A percentile compares a stretch with the other conserved stretches of the same genome.
Evolutionary conservation across 2,113 vertebrate species (phyloP).

Genomic region (Penelope pileata): DNA sequence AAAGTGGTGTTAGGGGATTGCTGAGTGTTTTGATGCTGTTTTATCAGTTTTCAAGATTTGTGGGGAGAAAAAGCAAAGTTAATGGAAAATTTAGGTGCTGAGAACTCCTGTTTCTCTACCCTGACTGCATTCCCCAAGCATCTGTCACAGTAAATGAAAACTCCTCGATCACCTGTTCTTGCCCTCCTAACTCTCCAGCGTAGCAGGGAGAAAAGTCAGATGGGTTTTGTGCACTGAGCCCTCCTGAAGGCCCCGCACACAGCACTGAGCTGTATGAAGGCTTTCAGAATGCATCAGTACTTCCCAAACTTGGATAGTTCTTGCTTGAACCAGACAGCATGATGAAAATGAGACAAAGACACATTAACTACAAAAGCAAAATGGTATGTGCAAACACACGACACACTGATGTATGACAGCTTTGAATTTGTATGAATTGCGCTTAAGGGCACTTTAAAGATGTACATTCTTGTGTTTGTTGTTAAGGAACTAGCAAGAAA

Average conservation of each 20-base stretch:
- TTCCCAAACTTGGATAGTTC: background rate
- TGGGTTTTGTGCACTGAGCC: background rate
- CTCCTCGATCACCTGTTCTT: background rate
- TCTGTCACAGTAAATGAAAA: rapidly evolving
- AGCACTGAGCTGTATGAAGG: rapidly evolving
- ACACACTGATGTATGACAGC: background rate
- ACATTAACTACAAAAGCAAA: background rate
- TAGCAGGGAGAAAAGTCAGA: background rate
- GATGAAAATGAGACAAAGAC: constrained; percentile 3
- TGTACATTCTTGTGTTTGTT: background rate
- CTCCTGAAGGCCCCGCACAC: rapidly evolving
- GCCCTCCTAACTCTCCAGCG: rapidly evolving
- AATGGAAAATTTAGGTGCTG: background rate
- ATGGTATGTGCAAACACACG: background rate
- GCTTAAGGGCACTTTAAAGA: constrained; percentile 59
- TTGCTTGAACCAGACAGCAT: background rate
- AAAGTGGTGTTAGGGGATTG: background rate
- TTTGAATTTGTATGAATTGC: background rate
- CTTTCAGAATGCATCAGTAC: rapidly evolving
- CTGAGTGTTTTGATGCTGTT: background rate
- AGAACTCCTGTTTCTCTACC: rapidly evolving
- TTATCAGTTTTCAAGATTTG: background rate
- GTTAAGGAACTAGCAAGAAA: background rate
- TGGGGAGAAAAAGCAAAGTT: background rate
- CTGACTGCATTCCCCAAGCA: background rate